phyloP scores from a whole-genome alignment of 1,140 invertebrate species.

The Polypedilum pembai region DNA sequence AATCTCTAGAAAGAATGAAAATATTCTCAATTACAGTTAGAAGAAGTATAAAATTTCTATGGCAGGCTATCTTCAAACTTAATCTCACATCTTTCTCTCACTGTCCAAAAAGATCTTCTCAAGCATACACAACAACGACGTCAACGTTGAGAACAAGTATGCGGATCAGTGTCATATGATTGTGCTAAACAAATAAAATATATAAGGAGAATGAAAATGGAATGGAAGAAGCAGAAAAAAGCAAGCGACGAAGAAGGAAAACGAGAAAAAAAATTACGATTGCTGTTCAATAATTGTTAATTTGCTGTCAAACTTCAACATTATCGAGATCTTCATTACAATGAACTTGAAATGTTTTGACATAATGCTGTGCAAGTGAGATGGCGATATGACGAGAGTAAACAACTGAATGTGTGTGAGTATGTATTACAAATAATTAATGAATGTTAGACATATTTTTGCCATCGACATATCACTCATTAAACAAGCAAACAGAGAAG shows the following conservation, averaged over 20 bases:
- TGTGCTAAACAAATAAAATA: constrained; percentile 3
- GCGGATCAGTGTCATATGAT: constrained; percentile 1
- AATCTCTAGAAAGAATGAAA: too few species aligned
- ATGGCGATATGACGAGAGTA: neutral
- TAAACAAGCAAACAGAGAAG: neutral
- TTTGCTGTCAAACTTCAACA: constrained; percentile 11
- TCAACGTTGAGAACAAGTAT: neutral
- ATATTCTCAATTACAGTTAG: too few species aligned
- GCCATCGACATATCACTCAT: constrained; percentile 1
- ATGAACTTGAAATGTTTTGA: constrained; percentile 17
- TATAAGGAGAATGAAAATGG: neutral
- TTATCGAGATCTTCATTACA: constrained; percentile 18
- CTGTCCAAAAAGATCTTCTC: too few species aligned
- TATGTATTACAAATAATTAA: neutral
- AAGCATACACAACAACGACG: too few species aligned
- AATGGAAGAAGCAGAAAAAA: neutral
- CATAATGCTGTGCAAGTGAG: constrained; percentile 10
- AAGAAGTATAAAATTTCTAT: too few species aligned
- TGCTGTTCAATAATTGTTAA: constrained; percentile 18
- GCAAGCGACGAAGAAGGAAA: neutral
- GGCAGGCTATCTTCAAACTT: too few species aligned
- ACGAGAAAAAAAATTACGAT: constrained; percentile 1
- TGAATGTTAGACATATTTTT: neutral
- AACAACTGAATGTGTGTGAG: neutral
- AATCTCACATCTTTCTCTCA: too few species aligned